Base-by-base conservation (phyloP, 2,797 vertebrate species). In the Microcaecilia unicolor region DNA sequence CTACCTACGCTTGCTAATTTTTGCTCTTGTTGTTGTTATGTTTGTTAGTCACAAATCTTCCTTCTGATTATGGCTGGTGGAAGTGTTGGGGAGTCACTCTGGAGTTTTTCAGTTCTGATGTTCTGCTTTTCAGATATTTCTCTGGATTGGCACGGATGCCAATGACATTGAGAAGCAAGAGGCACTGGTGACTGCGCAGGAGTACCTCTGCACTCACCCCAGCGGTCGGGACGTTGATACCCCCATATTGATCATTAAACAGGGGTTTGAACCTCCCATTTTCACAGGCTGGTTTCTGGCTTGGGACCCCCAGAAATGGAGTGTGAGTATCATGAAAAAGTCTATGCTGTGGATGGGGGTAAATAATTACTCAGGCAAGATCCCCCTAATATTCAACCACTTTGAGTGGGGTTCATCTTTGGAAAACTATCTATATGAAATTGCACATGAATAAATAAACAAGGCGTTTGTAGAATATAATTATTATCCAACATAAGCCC, bases 261-360 rank as follows among this genome's bases (percentile, higher is more conserved):
- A 93, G 55, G 87, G 91, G 1, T 91, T 85, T 7, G 92, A 95
- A 48, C 91, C 91, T 0, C 88, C 81, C 15, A 89, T 67, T 38
- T 93, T 93, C 58, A 92, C 89, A 1, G 92, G 92, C 20, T 95
- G 90, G 90, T 93, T 95, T 63, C 42, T 71, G 16, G 88, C 86
- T 34, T 95, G 92, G 92, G 89, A 95, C 49, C 56, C 85, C 6
- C 61, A 53, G 20, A 78, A 82, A 25, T 95, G 91, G 90, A 92
- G 80, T 3, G 92, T 95, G 62, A 82, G 91, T 51, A 15, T 13
- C 25, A 7, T 14, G 16, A n/a, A n/a, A n/a, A n/a, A n/a, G n/a
- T n/a, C n/a, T n/a, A n/a, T n/a, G n/a, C n/a, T n/a, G n/a, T n/a
- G n/a, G n/a, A n/a, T n/a, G n/a, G n/a, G n/a, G n/a, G n/a, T n/a